A percentile compares a stretch with the other conserved stretches of the same genome.
These are phyloP conservation scores for Melanostoma scalare DNA, from an alignment of 2,888 invertebrate species.

Conservation along the genomic window DNA sequence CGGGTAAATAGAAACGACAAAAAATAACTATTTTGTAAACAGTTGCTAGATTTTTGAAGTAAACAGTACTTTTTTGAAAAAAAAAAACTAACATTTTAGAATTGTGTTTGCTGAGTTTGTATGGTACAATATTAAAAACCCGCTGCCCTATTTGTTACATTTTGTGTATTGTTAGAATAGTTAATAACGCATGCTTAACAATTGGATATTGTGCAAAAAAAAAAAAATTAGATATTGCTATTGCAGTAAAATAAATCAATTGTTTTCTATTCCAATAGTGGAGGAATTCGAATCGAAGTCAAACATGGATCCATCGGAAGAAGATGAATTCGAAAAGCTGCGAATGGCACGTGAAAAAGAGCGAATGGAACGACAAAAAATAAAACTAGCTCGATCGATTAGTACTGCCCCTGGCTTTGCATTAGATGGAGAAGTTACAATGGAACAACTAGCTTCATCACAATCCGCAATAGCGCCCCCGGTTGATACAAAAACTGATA, in stretches of 20 bases:
- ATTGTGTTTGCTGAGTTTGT: conserved; percentile 48
- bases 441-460: conserved; percentile 52
- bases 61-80: background rate
- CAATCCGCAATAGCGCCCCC: background rate
- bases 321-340: conserved; percentile 88
- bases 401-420: conserved; percentile 79
- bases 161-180: conserved; percentile 28
- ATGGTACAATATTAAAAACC: conserved; percentile 34
- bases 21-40: conserved; percentile 38
- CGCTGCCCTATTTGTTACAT: conserved; percentile 42
- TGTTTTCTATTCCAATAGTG: conserved; percentile 73
- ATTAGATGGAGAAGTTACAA: conserved; percentile 62
- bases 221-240: too few relatives aligned
- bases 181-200: conserved; percentile 13
- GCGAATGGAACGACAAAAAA: conserved; percentile 85
- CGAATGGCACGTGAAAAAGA: conserved; percentile 87
- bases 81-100: conserved; percentile 50
- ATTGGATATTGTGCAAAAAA: background rate
- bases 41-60: conserved; percentile 47
- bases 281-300: conserved; percentile 78
- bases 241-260: too few relatives aligned
- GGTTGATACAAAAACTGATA: background rate
- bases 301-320: conserved; percentile 79
- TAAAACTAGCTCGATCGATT: conserved; percentile 84
- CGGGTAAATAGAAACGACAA: conserved; percentile 77